A percentile compares a stretch with the other conserved stretches of the same genome.
phyloP scores from a whole-genome alignment of 2,888 invertebrate genomes.

The Melanophora roralis region DNA sequence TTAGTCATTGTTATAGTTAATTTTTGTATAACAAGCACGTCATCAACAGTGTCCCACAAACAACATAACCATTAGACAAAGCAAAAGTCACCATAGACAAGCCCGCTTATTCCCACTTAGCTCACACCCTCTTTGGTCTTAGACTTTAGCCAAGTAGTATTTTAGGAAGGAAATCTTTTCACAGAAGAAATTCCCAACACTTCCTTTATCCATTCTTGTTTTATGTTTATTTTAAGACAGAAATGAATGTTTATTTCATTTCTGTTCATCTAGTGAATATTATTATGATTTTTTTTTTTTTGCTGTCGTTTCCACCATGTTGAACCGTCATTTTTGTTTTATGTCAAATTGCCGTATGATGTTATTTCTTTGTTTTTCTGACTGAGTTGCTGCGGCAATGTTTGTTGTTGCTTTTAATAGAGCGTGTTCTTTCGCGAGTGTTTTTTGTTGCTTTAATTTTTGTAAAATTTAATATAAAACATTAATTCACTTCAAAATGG shows the following conservation, averaged over 20 bases:
- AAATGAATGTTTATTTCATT: constrained; percentile 47
- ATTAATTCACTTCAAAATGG: constrained; percentile 37
- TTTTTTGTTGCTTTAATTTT: not conserved
- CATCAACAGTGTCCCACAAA: constrained; percentile 23
- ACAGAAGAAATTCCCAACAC: constrained; percentile 23
- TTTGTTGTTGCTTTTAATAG: constrained; percentile 24
- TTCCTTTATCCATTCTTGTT: constrained; percentile 47
- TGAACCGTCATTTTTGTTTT: constrained; percentile 50
- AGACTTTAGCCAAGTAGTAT: constrained; percentile 1
- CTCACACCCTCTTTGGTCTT: no score
- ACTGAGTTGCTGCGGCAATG: constrained; percentile 2
- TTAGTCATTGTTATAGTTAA: constrained; percentile 52
- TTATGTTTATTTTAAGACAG: constrained; percentile 20
- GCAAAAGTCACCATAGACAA: constrained; percentile 37
- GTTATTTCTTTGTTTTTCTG: constrained; percentile 35
- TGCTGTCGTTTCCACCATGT: constrained; percentile 33
- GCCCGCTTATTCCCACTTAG: not conserved
- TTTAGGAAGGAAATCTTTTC: constrained; percentile 51
- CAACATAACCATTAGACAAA: constrained; percentile 25
- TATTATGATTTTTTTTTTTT: constrained; percentile 4
- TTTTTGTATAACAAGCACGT: constrained; percentile 59
- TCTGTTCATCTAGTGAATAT: constrained; percentile 48
- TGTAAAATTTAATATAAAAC: constrained; percentile 42
- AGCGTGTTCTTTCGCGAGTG: not conserved
- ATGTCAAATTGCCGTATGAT: constrained; percentile 42